Evolutionary conservation across 2,888 invertebrate species (phyloP), one percentile per base, ranked within the genome.

Genomic region (Tinea pellionella): DNA sequence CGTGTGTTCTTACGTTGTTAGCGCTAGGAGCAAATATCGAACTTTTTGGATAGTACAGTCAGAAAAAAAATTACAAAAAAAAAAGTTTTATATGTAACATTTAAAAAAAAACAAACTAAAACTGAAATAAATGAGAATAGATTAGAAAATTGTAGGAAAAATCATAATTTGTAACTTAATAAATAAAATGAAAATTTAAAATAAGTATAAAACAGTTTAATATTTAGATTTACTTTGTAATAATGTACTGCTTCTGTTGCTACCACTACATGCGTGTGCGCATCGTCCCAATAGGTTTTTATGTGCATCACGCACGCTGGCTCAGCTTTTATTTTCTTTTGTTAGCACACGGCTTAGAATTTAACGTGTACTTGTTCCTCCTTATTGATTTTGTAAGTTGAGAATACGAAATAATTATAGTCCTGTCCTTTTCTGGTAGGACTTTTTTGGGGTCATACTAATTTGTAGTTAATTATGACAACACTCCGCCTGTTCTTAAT

Each of bases 311-410:
- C 74, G 78, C 78, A 74, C 72, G 57, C 57, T 32, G 32, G 19
- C 32, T 15, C 29, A 30, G 75, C 71, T 77, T 80, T 79, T 81
- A 80, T 79, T 80, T 78, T 75, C 77, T 75, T 72, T 73, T 73
- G 81, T 84, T 80, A 82, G 76, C 69, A 66, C 66, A 66, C 61
- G 68, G 71, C 78, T 78, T 77, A 57, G 57, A 57, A 24, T 19
- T 3, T 55, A 24, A n/a, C 55, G 24, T 55, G 55, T 19, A 24
- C 24, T 24, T 6, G 24, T 24, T 2, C 19, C 55, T 57, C 57
- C 57, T 57, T 57, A 57, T 57, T 57, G 32, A 32, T 57, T 57
- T 57, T 32, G 32, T 32, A 57, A 57, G 18, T 53, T 24, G 53
- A 53, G 53, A 53, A 24, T 24, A 12, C 18, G 53, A 24, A 3